Base-by-base conservation (phyloP, 2,888 invertebrate species). In the Sinopyrophorus schimmeli region DNA sequence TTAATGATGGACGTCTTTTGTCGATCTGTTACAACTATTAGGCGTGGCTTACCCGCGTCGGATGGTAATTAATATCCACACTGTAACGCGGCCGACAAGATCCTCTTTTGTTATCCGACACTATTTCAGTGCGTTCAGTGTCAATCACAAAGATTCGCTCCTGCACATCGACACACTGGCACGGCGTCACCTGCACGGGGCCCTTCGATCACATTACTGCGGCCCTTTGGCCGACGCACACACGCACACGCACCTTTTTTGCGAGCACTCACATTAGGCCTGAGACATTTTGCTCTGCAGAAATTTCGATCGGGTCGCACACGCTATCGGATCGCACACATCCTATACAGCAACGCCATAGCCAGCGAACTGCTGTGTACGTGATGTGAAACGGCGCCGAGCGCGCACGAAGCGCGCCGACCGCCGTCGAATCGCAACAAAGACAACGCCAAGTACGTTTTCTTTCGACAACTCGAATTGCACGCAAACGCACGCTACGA, bases 31-130 rank as follows among this genome's bases (percentile, higher is more conserved):
- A 30, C 43, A 43, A 49, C 30, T 37, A 46, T 51, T 52, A 52
- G 51, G 46, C 47, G 51, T 52, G 51, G 47, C 30, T 38, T 38
- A 52, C 51, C 47, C 37, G 47, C 51, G 46, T 52, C 44, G 42
- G 51, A 52, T 52, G 51, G 47, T 52, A 31, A 42, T 47, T 52
- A 38, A 32, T 38, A 52, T 52, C 51, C 51, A 52, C 51, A 42
- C 32, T 42, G 38, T 15, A 31, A 42, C 41, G 40, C n/a, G n/a
- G n/a, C n/a, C n/a, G n/a, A n/a, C n/a, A n/a, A n/a, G n/a, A n/a
- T n/a, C n/a, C n/a, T n/a, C n/a, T n/a, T n/a, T n/a, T n/a, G 20
- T 30, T 32, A 39, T 23, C 31, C 18, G 49, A 11, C 50, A 30
- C 32, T 44, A 39, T 18, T 31, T 38, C 17, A n/a, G 38, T 17